These are phyloP conservation scores for Ictalurus punctatus DNA, from an alignment of 2,113 vertebrate genomes.

Conservation along the genomic window DNA sequence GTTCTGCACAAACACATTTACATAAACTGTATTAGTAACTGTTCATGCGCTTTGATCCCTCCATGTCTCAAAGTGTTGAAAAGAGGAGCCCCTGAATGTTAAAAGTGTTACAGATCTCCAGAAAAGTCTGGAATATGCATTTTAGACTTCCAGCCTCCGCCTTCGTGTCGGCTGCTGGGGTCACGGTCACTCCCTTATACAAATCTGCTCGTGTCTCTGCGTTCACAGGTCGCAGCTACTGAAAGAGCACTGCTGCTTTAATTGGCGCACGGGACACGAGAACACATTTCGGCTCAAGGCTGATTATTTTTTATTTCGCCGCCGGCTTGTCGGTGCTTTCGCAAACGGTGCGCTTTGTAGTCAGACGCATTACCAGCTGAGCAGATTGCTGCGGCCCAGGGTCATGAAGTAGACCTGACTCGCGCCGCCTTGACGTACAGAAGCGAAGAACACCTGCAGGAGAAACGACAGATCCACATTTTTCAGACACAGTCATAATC, in stretches of 20 bases:
- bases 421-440: conserved; percentile 42
- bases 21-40: conserved; percentile 33
- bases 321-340: not conserved
- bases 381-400: conserved; percentile 48
- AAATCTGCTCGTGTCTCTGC: conserved; percentile 1
- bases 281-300: not conserved
- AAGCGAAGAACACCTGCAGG: conserved; percentile 49
- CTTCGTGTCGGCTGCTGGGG: not conserved
- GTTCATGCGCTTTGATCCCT: conserved; percentile 23
- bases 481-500: not conserved
- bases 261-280: not conserved
- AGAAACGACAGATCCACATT: not conserved
- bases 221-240: not conserved
- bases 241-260: not conserved
- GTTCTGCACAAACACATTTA: conserved; percentile 34
- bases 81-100: conserved; percentile 23
- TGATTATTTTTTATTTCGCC: not conserved
- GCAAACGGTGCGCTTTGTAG: not conserved
- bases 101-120: conserved; percentile 35
- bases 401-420: conserved; percentile 57
- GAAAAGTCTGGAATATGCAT: not conserved
- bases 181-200: not conserved
- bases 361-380: conserved; percentile 46
- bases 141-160: conserved; percentile 8
- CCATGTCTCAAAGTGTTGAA: conserved; percentile 19